Evolutionary conservation across 2,888 invertebrate genomes (phyloP).

Genomic region (Folsomia manolachei): DNA sequence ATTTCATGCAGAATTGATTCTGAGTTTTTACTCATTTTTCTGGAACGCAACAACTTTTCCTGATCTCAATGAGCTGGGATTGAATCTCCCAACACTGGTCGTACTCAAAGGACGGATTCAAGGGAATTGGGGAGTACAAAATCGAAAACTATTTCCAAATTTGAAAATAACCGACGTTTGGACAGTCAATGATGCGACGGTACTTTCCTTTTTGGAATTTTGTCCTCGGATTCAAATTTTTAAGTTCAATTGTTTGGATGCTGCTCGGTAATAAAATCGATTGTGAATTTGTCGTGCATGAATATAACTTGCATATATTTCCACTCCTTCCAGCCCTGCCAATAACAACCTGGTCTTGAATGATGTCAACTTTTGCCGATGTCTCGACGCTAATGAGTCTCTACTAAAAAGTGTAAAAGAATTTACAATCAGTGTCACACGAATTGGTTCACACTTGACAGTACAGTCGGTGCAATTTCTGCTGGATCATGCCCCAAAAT

Average conservation of each 20-base stretch:
- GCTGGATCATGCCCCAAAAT: conserved; percentile 19
- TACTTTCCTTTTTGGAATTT: conserved; percentile 16
- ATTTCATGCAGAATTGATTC: no score
- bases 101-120: conserved; percentile 23
- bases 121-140: conserved; percentile 21
- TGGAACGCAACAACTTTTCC: conserved; percentile 17
- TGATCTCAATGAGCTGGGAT: conserved; percentile 13
- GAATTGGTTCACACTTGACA: no score
- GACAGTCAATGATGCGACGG: conserved; percentile 22
- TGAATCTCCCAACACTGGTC: conserved; percentile 25
- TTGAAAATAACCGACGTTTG: conserved; percentile 29
- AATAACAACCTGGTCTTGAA: no score
- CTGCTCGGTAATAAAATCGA: no score
- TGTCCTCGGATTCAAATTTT: conserved; percentile 25
- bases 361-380: no score
- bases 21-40: conserved; percentile 27
- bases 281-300: not conserved
- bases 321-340: no score
- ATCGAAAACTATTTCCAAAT: conserved; percentile 17
- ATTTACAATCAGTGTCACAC: no score
- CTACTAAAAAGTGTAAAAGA: no score
- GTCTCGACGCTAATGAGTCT: no score
- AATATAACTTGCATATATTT: no score
- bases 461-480: conserved; percentile 16
- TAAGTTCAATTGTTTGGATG: conserved; percentile 26